Evolutionary conservation across 2,113 vertebrate genomes (phyloP).

Genomic region (Nansenia antarctica): DNA sequence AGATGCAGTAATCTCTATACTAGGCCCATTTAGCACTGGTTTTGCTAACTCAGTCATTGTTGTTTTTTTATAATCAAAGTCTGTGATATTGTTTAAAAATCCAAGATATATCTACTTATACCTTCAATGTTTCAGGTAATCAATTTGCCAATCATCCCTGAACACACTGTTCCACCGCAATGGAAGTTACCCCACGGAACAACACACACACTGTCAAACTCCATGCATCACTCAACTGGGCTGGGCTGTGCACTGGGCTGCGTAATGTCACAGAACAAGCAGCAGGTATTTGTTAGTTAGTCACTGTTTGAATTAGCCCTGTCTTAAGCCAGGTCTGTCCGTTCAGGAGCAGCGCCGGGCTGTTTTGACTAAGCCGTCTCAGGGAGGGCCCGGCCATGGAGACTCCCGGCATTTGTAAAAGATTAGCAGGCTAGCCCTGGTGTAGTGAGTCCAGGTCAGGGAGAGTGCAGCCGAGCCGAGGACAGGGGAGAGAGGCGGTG

Average conservation of each 20-base stretch:
- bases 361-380: slow-evolving; percentile 79
- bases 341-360: slow-evolving; percentile 56
- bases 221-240: slow-evolving; percentile 32
- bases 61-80: neutral
- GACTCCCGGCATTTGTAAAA: slow-evolving; percentile 77
- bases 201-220: slow-evolving; percentile 53
- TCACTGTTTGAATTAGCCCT: slow-evolving; percentile 63
- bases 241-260: too few relatives aligned
- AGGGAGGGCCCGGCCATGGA: slow-evolving; percentile 66
- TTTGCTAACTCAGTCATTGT: neutral
- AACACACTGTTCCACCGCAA: slow-evolving; percentile 39
- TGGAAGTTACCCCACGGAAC: slow-evolving; percentile 30
- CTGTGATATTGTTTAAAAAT: neutral
- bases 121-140: slow-evolving; percentile 34
- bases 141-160: slow-evolving; percentile 33
- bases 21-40: too few relatives aligned
- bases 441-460: slow-evolving; percentile 68
- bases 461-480: slow-evolving; percentile 60
- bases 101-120: slow-evolving; percentile 14
- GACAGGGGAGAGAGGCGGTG: slow-evolving; percentile 21
- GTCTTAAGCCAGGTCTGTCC: slow-evolving; percentile 26
- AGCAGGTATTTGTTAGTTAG: slow-evolving; percentile 76
- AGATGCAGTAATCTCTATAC: neutral
- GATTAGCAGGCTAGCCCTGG: slow-evolving; percentile 71
- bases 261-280: slow-evolving; percentile 58